These are phyloP conservation scores for Octonoba sinensis DNA, from an alignment of 2,888 invertebrate genomes.

Conservation along the genomic window DNA sequence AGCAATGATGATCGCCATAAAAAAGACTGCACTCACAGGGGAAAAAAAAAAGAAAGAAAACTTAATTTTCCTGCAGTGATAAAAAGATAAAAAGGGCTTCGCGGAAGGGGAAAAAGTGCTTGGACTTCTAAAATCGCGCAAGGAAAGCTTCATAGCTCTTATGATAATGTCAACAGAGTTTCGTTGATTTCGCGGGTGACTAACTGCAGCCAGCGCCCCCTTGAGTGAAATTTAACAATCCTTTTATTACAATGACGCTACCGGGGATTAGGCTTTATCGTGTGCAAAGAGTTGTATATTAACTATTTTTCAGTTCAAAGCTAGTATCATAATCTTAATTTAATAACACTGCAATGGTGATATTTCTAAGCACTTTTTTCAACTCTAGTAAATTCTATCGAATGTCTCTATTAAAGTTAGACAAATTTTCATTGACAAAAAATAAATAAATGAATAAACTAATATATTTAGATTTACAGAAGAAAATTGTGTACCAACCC, in stretches of 20 bases:
- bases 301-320: background rate
- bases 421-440: too few species aligned
- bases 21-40: background rate
- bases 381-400: too few species aligned
- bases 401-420: too few species aligned
- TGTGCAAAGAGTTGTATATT: too few species aligned
- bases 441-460: too few species aligned
- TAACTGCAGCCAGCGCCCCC: constrained; percentile 44
- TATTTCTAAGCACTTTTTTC: too few species aligned
- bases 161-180: constrained; percentile 51
- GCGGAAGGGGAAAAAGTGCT: background rate
- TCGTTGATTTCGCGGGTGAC: constrained; percentile 31
- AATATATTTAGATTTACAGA: too few species aligned
- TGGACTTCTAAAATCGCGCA: constrained; percentile 2
- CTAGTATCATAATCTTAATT: background rate
- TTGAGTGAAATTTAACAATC: constrained; percentile 23
- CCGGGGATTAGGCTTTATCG: constrained; percentile 27
- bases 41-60: constrained; percentile 2
- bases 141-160: constrained; percentile 17
- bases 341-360: too few species aligned
- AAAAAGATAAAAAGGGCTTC: constrained; percentile 15
- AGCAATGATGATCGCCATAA: constrained; percentile 10
- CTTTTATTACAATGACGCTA: constrained; percentile 40
- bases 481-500: too few species aligned
- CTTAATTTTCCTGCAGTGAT: constrained; percentile 25